A percentile compares a stretch with the other conserved stretches of the same genome.
These are phyloP conservation scores for Ephialtes manifestator DNA, from an alignment of 2,888 invertebrate genomes.

Conservation along the genomic window DNA sequence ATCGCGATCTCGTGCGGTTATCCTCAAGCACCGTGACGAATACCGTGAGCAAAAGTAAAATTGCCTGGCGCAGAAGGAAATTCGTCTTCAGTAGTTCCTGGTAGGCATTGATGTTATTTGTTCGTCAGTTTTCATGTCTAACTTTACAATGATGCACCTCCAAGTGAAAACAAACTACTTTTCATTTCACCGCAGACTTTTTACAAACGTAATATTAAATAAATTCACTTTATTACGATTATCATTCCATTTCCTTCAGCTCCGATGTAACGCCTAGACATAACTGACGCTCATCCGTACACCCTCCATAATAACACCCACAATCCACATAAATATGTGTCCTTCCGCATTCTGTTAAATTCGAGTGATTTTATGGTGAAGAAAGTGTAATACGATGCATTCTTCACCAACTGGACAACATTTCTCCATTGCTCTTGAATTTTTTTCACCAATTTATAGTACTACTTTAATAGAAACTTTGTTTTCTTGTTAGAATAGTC, in stretches of 20 bases:
- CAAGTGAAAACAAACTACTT: slow-evolving; percentile 65
- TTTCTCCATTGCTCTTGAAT: not conserved
- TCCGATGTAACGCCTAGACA: slow-evolving; percentile 17
- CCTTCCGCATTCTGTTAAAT: not conserved
- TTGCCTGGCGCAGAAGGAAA: slow-evolving; percentile 54
- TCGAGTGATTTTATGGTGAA: not conserved
- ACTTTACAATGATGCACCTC: slow-evolving; percentile 45
- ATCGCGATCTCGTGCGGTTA: slow-evolving; percentile 44
- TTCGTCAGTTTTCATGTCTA: slow-evolving; percentile 52
- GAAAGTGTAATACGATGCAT: not conserved
- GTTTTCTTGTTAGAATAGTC: no score
- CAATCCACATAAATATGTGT: not conserved
- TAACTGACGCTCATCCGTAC: not conserved
- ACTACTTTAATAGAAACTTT: no score
- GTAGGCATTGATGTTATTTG: slow-evolving; percentile 37
- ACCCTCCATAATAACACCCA: not conserved
- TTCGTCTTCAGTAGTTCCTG: slow-evolving; percentile 69
- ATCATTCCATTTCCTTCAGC: slow-evolving; percentile 53
- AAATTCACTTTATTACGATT: slow-evolving; percentile 52
- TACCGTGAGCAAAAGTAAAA: slow-evolving; percentile 62
- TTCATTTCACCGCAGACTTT: slow-evolving; percentile 34
- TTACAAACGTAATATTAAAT: slow-evolving; percentile 50
- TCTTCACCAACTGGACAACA: not conserved
- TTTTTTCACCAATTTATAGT: no score
- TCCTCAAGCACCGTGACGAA: slow-evolving; percentile 65